A percentile compares a stretch with the other conserved stretches of the same genome.
phyloP scores from a whole-genome alignment of 2,888 invertebrate genomes.

The Mimachlamys varia region DNA sequence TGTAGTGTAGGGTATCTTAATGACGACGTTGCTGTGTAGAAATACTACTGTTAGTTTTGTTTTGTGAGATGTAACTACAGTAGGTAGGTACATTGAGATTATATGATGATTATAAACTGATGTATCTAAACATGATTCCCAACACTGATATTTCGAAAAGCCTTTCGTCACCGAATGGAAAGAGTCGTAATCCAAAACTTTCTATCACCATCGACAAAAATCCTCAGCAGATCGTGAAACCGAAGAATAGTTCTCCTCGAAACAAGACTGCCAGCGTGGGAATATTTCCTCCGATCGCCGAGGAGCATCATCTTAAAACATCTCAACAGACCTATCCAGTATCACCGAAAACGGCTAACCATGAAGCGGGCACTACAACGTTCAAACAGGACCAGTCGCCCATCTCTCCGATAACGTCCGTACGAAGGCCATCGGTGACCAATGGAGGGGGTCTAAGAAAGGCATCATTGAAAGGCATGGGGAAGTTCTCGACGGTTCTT shows the following conservation, averaged over 20 bases:
- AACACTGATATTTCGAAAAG: neutral
- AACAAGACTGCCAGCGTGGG: neutral
- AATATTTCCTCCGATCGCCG: neutral
- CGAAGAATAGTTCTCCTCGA: neutral
- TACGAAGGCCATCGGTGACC: neutral
- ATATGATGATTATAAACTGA: neutral
- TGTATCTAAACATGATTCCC: neutral
- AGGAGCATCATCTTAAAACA: neutral
- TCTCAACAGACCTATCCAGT: neutral
- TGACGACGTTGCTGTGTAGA: neutral
- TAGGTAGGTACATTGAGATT: too few species aligned
- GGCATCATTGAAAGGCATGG: slow-evolving; percentile 55
- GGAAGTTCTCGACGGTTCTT: slow-evolving; percentile 60
- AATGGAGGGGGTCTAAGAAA: neutral
- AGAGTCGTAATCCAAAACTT: neutral
- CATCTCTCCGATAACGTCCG: neutral
- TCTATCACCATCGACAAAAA: neutral
- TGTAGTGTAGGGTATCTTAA: neutral
- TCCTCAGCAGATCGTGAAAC: neutral
- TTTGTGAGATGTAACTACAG: too few species aligned
- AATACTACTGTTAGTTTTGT: neutral
- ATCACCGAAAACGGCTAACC: neutral
- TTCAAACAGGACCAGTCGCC: neutral
- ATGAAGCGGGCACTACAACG: neutral
- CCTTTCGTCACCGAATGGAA: neutral